Evolutionary conservation across 2,113 vertebrate species (phyloP).

Genomic region (Bungarus multicinctus): DNA sequence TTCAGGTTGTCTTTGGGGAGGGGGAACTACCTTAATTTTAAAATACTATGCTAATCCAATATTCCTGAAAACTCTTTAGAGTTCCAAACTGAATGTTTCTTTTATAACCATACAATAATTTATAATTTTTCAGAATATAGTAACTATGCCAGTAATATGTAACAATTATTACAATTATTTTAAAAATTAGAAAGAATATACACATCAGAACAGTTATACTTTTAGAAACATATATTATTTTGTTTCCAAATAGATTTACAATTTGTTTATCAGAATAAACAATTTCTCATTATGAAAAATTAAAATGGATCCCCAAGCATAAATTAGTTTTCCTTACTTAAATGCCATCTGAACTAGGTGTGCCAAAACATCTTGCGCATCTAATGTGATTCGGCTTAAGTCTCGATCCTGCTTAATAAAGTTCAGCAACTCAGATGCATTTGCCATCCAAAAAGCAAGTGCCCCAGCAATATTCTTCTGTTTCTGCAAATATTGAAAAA

Average conservation of each 20-base stretch:
- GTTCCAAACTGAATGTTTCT: not conserved
- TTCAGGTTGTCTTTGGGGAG: not conserved
- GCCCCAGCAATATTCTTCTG: conserved; percentile 98
- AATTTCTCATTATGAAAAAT: not conserved
- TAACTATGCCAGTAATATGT: not conserved
- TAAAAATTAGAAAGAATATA: not conserved
- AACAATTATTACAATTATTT: not conserved
- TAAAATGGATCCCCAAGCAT: not conserved
- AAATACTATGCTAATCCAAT: not conserved
- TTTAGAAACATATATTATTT: not conserved
- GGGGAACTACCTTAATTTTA: not conserved
- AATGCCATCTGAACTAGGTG: conserved; percentile 98
- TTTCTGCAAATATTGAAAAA: conserved; percentile 78
- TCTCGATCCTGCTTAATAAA: conserved; percentile 97
- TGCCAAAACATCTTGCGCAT: conserved; percentile 93
- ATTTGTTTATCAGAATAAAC: not conserved
- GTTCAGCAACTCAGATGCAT: conserved; percentile 96
- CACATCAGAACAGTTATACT: not conserved
- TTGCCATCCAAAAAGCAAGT: conserved; percentile 99
- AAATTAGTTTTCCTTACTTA: conserved; percentile 75
- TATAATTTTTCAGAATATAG: not conserved
- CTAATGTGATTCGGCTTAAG: conserved; percentile 90
- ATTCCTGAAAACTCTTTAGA: not conserved
- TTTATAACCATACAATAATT: not conserved
- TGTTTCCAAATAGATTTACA: not conserved